phyloP scores from a whole-genome alignment of 2,888 invertebrate species.

The Branchipolynoe longqiensis region DNA sequence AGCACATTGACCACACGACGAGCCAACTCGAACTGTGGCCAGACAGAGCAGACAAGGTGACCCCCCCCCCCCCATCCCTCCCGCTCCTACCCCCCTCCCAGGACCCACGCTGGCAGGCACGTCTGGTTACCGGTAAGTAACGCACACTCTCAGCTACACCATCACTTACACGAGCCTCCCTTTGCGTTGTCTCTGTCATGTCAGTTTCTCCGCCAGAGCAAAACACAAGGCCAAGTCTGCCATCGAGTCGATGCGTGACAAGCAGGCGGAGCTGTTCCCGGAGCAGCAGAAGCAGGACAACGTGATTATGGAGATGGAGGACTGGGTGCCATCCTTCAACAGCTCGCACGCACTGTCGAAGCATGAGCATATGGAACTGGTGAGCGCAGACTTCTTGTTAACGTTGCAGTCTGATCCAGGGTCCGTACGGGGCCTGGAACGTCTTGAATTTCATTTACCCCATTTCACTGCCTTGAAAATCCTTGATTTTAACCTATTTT shows the following conservation, averaged over 20 bases:
- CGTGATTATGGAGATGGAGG: conserved; percentile 68
- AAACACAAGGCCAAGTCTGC: conserved; percentile 75
- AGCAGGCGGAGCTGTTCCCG: conserved; percentile 70
- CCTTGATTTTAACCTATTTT: no score
- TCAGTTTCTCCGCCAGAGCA: conserved; percentile 72
- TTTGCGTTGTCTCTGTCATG: conserved; percentile 47
- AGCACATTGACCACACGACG: no score
- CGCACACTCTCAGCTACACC: neutral
- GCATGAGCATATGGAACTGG: conserved; percentile 67
- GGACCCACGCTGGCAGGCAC: neutral
- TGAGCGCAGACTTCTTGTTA: no score
- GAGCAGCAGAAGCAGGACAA: conserved; percentile 74
- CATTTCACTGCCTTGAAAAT: no score
- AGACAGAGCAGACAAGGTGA: no score
- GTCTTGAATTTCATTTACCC: no score
- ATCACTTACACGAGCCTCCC: neutral
- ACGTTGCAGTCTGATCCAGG: no score
- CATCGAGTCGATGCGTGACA: conserved; percentile 71
- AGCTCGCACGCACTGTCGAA: conserved; percentile 65
- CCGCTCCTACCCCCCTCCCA: neutral
- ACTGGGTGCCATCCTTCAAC: conserved; percentile 70
- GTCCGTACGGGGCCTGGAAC: no score
- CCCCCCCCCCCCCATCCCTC: neutral
- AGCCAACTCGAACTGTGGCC: no score
- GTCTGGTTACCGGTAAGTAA: conserved; percentile 16